phyloP scores from a whole-genome alignment of 2,113 vertebrate genomes.

The Burhinus oedicnemus region DNA sequence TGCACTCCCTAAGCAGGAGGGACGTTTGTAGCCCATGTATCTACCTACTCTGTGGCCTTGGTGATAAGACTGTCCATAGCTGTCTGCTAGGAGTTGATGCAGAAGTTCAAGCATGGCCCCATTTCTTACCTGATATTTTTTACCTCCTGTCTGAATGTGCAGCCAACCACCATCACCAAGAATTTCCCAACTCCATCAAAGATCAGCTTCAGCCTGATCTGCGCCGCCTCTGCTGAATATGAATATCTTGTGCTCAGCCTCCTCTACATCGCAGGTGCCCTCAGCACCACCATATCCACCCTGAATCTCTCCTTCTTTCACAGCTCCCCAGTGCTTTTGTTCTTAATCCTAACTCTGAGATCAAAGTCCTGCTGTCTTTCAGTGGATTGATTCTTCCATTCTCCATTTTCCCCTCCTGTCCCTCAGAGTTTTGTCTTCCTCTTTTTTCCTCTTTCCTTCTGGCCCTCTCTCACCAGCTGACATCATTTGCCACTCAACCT shows the following conservation, averaged over 20 bases:
- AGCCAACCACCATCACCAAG: background rate
- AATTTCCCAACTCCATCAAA: background rate
- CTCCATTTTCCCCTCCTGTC: background rate
- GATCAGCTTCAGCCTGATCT: background rate
- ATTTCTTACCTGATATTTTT: background rate
- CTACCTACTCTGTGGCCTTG: background rate
- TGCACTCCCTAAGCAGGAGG: background rate
- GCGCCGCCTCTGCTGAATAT: background rate
- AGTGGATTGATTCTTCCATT: background rate
- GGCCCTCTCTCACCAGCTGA: background rate
- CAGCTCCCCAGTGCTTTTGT: background rate
- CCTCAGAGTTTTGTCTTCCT: background rate
- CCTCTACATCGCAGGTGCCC: background rate
- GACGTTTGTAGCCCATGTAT: background rate
- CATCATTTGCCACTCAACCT: background rate
- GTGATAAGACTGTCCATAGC: background rate
- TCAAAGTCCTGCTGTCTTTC: background rate
- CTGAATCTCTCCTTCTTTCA: background rate
- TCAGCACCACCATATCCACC: background rate
- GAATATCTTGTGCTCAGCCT: background rate
- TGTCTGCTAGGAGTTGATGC: background rate
- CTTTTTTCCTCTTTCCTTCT: background rate
- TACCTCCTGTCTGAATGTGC: background rate
- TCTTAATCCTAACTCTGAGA: background rate
- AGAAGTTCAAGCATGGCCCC: background rate